Base-by-base conservation (phyloP, 1,140 invertebrate species). In the Pantala flavescens region DNA sequence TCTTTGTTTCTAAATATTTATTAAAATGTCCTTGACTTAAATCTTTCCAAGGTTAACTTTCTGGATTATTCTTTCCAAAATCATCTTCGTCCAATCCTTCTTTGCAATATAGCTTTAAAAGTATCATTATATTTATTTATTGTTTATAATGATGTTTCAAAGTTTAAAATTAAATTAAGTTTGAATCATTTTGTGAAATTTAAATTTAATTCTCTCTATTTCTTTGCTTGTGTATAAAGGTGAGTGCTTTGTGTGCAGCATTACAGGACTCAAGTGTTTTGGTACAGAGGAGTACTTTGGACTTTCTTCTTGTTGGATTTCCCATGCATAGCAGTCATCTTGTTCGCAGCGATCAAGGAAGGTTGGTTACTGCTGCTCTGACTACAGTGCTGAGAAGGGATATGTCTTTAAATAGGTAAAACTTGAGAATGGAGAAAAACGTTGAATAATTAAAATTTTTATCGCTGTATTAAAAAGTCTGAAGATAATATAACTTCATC, bases 211-310 rank as follows among this genome's bases (percentile, higher is more conserved):
- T 9, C 2, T 36, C 9, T 36, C 28, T 5, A 36, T 5, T 36
- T 36, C 9, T 9, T 5, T 36, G 28, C 9, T 36, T 36, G 9
- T 36, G 3, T 36, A 36, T 36, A 14, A 77, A 87, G 88, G 87
- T 91, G 71, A 82, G 85, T 73, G 89, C 89, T n/a, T 79, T 91
- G 3, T 90, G 88, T 80, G 86, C 88, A 42, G 88, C 90, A 77
- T 87, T 97, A 71, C 90, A 94, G 81, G 94, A 97, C 81, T 86
- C 83, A 36, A 90, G 89, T 77, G 91, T 95, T 43, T 82, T 97
- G 74, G 94, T 97, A 21, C 95, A 97, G 84, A 85, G 96, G 77
- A 91, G 91, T 81, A 89, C 93, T 23, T 83, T 98, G 63, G 95
- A 98, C 81, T 88, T 98, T 76, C 82, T 97, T 16, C 82, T 94